Evolutionary conservation across 1,140 invertebrate species (phyloP), one percentile per base, ranked within the genome.

Genomic region (Sycobia sp.): DNA sequence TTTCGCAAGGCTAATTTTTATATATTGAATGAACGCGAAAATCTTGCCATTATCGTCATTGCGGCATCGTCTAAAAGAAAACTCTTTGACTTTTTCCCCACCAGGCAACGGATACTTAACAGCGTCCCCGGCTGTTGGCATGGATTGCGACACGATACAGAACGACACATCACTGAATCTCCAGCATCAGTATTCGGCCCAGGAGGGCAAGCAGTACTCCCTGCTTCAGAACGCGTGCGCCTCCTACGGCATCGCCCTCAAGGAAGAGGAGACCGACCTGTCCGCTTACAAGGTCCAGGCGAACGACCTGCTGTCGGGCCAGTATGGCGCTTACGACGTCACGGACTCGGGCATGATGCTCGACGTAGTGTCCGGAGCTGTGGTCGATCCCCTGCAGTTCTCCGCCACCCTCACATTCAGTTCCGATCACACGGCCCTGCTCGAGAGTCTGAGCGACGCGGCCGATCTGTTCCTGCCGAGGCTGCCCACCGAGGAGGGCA

Each of bases 361-460:
- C 0, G 91, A 93, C 71, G 86, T 92, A 82, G 84, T 86, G 14
- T 88, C 87, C 0, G 89, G 88, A 4, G 84, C 87, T 13, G 89
- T 91, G 0, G 89, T 90, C 5, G 91, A 93, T 76, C 90, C 90
- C 1, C 81, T 92, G 14, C 90, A 92, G 72, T 92, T 93, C 71
- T 91, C 90, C 4, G 90, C 89, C 0, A 92, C 90, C 0, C 73
- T 93, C 20, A 91, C 90, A 41, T 91, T 93, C 70, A 89, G 88
- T 43, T 87, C 87, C 18, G 91, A 93, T 77, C 89, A 90, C 69
- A 78, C 77, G 1, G 86, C 87, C 0, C 71, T 91, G 14, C 75
- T 91, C 9, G 89, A 91, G 69, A 89, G 86, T 58, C 76, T 91
- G 0, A 86, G 85, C 27, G 89, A 91, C 71, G 88, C 90, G 1